Conservation (phyloP, 2,888 invertebrate species). For the Sphaerophoria rueppellii region DNA sequence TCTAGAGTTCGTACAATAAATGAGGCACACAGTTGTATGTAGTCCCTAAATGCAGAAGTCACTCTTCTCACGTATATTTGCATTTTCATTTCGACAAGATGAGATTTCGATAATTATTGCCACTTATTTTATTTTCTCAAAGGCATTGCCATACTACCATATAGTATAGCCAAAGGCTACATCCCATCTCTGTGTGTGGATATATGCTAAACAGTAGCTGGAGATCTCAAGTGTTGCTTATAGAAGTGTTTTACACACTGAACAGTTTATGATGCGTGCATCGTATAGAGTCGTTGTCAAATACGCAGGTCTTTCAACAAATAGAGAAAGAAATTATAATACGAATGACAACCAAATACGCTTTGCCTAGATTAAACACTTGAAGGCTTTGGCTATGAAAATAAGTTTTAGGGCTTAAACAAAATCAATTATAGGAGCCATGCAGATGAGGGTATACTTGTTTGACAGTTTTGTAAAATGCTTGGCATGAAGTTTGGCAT, state of each 20-base stretch:
- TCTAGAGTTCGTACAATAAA: background rate
- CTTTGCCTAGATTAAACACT: constrained; percentile 72
- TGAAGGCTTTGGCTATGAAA: constrained; percentile 56
- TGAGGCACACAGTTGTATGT: background rate
- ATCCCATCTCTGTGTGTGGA: background rate
- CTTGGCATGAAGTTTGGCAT: background rate
- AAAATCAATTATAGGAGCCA: constrained; percentile 8
- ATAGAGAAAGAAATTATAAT: background rate
- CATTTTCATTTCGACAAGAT: constrained; percentile 70
- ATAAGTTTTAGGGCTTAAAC: constrained; percentile 61
- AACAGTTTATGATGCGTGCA: constrained; percentile 55
- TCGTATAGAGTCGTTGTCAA: constrained; percentile 17
- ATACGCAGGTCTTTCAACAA: background rate
- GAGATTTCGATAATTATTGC: constrained; percentile 80
- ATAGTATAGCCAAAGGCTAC: constrained; percentile 28
- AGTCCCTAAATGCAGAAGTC: background rate
- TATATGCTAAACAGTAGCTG: constrained; percentile 69
- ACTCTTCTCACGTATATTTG: constrained; percentile 63
- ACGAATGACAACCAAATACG: constrained; percentile 63
- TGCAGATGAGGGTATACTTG: constrained; percentile 4
- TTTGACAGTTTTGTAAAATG: constrained; percentile 60
- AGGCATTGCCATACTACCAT: constrained; percentile 1
- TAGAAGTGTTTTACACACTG: constrained; percentile 64
- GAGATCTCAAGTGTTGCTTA: constrained; percentile 63
- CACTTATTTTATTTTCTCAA: constrained; percentile 78